Percentiles rank a stretch among this genome's conserved stretches.
These are phyloP conservation scores for Merluccius polli DNA, from an alignment of 2,797 vertebrate genomes.

Conservation along the genomic window DNA sequence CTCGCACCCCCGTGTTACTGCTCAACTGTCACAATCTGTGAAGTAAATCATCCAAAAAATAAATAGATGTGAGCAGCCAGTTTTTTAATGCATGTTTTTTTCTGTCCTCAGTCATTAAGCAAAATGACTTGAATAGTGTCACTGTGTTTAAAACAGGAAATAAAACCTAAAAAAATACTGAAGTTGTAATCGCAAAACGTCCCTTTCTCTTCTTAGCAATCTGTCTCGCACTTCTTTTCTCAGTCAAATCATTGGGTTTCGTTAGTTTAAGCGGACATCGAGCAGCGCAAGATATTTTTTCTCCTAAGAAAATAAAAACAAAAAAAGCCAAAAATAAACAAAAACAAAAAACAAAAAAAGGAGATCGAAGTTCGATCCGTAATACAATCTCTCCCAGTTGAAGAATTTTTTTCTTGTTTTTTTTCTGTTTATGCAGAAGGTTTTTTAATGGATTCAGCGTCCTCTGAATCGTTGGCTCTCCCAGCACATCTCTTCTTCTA, in stretches of 20 bases:
- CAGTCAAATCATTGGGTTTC: slow-evolving; percentile 38
- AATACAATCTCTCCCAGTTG: slow-evolving; percentile 67
- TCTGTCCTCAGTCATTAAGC: slow-evolving; percentile 46
- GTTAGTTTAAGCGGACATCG: slow-evolving; percentile 68
- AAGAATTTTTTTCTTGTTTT: slow-evolving; percentile 49
- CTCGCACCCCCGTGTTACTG: not conserved
- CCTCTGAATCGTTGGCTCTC: slow-evolving; percentile 47
- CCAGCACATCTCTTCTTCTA: not conserved
- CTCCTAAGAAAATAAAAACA: slow-evolving; percentile 30
- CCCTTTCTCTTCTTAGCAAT: slow-evolving; percentile 31
- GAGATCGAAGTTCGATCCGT: slow-evolving; percentile 60
- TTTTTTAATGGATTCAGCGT: slow-evolving; percentile 51
- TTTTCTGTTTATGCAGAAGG: slow-evolving; percentile 66
- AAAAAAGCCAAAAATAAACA: slow-evolving; percentile 28
- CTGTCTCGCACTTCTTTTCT: slow-evolving; percentile 45
- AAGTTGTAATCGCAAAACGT: slow-evolving; percentile 27
- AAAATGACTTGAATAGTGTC: slow-evolving; percentile 61
- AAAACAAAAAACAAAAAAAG: slow-evolving; percentile 45
- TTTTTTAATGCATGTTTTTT: slow-evolving; percentile 41
- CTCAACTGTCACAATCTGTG: too few relatives aligned
- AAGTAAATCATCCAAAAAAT: slow-evolving; percentile 58
- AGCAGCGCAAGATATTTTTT: slow-evolving; percentile 34
- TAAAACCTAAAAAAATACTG: slow-evolving; percentile 48
- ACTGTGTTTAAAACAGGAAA: slow-evolving; percentile 52
- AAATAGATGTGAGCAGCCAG: slow-evolving; percentile 64